These are phyloP conservation scores for Megaceryle maxima DNA, from an alignment of 2,113 vertebrate species.

Conservation along the genomic window DNA sequence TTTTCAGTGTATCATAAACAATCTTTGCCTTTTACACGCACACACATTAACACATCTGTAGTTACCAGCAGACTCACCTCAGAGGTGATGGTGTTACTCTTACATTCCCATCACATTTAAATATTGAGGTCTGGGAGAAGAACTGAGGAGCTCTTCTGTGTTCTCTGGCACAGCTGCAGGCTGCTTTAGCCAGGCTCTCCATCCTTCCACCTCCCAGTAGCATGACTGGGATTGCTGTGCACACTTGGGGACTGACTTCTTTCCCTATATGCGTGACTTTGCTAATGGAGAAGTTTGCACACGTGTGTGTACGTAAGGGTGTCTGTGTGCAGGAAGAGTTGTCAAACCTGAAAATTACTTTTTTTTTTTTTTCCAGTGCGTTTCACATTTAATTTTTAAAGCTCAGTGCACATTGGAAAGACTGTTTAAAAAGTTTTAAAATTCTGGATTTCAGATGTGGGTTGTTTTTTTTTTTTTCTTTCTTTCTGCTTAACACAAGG, in stretches of 20 bases:
- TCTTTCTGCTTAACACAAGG: not conserved
- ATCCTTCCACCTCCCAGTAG: not conserved
- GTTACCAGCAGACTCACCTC: not conserved
- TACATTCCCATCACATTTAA: not conserved
- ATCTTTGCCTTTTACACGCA: not conserved
- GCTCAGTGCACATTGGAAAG: not conserved
- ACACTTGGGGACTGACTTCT: not conserved
- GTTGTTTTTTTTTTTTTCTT: not conserved
- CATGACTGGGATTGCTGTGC: not conserved
- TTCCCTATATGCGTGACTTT: not conserved
- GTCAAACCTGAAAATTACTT: not conserved
- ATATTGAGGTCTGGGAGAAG: not conserved
- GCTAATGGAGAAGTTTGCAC: not conserved
- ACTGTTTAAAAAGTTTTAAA: not conserved
- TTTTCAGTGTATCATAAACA: not conserved
- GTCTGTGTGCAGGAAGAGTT: not conserved
- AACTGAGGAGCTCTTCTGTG: not conserved
- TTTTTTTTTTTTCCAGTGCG: not conserved
- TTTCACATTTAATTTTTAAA: conserved; percentile 16
- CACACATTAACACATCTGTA: not conserved
- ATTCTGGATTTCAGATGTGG: not conserved
- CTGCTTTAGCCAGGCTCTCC: not conserved
- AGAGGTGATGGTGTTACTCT: not conserved
- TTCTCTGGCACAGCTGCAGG: not conserved
- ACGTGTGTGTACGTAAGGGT: not conserved